Conservation (phyloP, 53 echinoderm and acorn worm species). For the Henricia sp. region DNA sequence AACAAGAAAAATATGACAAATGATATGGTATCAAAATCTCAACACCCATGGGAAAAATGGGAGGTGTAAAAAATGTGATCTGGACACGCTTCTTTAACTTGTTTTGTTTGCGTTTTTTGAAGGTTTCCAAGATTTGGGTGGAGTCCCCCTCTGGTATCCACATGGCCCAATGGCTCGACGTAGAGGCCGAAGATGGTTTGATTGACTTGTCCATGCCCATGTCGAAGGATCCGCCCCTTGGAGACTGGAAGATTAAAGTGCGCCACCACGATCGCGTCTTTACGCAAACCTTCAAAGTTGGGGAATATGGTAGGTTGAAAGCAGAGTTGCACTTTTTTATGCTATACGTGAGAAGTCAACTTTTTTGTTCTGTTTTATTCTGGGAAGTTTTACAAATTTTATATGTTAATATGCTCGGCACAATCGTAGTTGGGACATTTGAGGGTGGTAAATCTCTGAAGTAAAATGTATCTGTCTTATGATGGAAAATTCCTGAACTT, state of each 20-base stretch:
- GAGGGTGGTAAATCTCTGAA: too few relatives aligned
- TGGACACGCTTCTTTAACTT: too few relatives aligned
- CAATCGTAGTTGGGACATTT: too few relatives aligned
- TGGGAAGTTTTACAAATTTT: not conserved
- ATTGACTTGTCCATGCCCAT: constrained; percentile 76
- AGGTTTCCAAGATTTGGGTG: constrained; percentile 82
- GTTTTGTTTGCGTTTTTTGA: not conserved
- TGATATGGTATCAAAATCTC: too few relatives aligned
- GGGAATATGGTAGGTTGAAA: constrained; percentile 75
- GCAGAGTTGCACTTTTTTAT: too few relatives aligned
- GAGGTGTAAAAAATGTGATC: too few relatives aligned
- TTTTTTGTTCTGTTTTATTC: not conserved
- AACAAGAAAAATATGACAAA: too few relatives aligned
- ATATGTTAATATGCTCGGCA: too few relatives aligned
- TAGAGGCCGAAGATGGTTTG: constrained; percentile 67
- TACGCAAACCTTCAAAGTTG: constrained; percentile 62
- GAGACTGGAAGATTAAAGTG: constrained; percentile 79
- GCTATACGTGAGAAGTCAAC: too few relatives aligned
- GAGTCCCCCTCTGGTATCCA: constrained; percentile 82
- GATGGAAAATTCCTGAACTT: too few relatives aligned
- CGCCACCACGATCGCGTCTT: constrained; percentile 52
- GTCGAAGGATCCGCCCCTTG: constrained; percentile 83
- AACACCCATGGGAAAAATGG: too few relatives aligned
- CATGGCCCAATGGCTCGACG: constrained; percentile 81
- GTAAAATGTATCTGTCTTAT: too few relatives aligned